Evolutionary conservation across 2,888 invertebrate species (phyloP), one percentile per base, ranked within the genome.

Genomic region (Eristalinus sepulchralis): DNA sequence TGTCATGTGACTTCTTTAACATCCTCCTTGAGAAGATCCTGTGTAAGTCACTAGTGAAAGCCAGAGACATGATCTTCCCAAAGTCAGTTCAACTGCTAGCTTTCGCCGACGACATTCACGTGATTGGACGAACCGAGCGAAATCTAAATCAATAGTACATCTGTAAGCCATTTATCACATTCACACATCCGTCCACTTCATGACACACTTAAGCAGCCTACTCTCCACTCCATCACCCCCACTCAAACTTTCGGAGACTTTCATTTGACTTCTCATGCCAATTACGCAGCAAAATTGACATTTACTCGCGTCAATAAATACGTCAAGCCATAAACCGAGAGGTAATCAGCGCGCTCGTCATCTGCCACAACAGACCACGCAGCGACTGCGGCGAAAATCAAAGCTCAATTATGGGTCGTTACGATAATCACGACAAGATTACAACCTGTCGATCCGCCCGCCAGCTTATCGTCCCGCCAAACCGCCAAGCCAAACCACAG

Each of bases 331-430:
- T 47, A 47, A 47, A 17, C 47, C 17, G 47, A 17, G 8, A n/a
- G 17, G 47, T 17, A 47, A 47, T 47, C 47, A 47, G 47, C 47
- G 47, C 47, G 17, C 47, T 47, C 47, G 8, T n/a, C 10, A 60
- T 8, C 60, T 60, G 27, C 27, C 60, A 63, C 63, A n/a, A 34
- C 63, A 34, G 8, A 13, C 13, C 63, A 34, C 63, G 20, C 20
- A 33, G 1, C 1, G 24, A 22, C n/a, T 5, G 63, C 82, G 82
- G 82, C 59, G 20, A 17, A 70, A 24, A 66, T 76, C 82, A 82
- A 82, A 82, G 82, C 39, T 31, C 76, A 82, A 82, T 81, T 81
- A 82, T 36, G 64, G 27, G 76, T 82, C 76, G 76, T 82, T 82
- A 60, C 47, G 64, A 71, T 76, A 76, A 82, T 75, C 64, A 76